A percentile compares a stretch with the other conserved stretches of the same genome.
phyloP scores from a whole-genome alignment of 2,888 invertebrate genomes.

The Lithosia quadra region DNA sequence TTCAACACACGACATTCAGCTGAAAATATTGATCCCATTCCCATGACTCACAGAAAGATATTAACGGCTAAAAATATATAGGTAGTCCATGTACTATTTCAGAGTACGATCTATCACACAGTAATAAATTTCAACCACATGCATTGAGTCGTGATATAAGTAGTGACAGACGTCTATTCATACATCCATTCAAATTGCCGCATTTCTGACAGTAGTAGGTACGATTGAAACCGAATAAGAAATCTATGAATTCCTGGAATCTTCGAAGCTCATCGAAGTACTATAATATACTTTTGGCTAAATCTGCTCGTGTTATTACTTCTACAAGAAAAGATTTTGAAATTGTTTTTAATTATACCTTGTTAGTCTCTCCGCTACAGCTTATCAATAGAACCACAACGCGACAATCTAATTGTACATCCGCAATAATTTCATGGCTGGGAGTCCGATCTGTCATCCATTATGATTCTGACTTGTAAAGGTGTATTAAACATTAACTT shows the following conservation, averaged over 20 bases:
- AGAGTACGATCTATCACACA: neutral
- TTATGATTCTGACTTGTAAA: conserved; percentile 52
- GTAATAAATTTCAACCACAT: neutral
- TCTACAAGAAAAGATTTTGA: neutral
- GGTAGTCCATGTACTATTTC: neutral
- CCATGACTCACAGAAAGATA: neutral
- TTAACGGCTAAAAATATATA: neutral
- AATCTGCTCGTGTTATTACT: no score
- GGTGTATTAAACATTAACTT: conserved; percentile 37
- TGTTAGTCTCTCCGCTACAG: neutral
- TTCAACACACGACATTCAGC: neutral
- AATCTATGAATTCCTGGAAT: no score
- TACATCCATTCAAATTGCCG: no score
- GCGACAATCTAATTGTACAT: conserved; percentile 29
- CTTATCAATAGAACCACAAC: conserved; percentile 8
- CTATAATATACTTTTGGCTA: no score
- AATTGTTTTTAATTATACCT: neutral
- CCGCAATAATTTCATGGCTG: conserved; percentile 29
- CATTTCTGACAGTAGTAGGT: no score
- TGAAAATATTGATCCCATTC: neutral
- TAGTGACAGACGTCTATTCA: neutral
- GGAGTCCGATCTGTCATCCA: conserved; percentile 51
- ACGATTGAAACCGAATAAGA: no score
- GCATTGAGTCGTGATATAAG: neutral
- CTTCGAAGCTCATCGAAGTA: no score